Evolutionary conservation across 2,888 invertebrate genomes (phyloP).

Genomic region (Apoda limacodes): DNA sequence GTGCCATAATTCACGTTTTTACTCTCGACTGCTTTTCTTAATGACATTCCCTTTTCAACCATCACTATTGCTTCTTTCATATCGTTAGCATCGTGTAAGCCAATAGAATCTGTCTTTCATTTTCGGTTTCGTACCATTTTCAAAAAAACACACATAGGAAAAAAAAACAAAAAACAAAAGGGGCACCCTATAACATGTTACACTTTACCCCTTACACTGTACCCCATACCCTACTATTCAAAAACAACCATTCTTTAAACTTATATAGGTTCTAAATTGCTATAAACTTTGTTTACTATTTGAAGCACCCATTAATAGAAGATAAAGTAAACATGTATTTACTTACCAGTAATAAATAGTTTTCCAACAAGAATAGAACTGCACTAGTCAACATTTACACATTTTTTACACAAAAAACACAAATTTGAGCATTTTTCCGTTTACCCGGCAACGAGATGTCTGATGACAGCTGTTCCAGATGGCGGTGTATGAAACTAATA

Average conservation of each 20-base stretch:
- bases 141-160: conserved; percentile 3
- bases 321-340: conserved; percentile 4
- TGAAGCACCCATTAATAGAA: conserved; percentile 2
- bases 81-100: conserved; percentile 7
- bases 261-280: conserved; percentile 5
- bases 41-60: conserved; percentile 8
- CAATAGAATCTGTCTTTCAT: conserved; percentile 9
- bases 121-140: conserved; percentile 9
- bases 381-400: conserved; percentile 3
- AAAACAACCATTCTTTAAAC: conserved; percentile 4
- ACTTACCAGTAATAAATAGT: conserved; percentile 4
- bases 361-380: conserved; percentile 5
- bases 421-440: conserved; percentile 3
- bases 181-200: conserved; percentile 2
- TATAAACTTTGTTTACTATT: conserved; percentile 6
- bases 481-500: conserved; percentile 2
- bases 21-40: conserved; percentile 10
- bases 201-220: conserved; percentile 6
- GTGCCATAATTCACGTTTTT: conserved; percentile 7
- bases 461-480: conserved; percentile 4
- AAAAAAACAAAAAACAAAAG: conserved; percentile 2
- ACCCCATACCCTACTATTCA: conserved; percentile 3
- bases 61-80: conserved; percentile 8
- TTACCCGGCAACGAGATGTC: conserved; percentile 1
- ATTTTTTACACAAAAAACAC: conserved; percentile 4